phyloP scores from a whole-genome alignment of 2,797 vertebrate species.

The Eospalax fontanierii region DNA sequence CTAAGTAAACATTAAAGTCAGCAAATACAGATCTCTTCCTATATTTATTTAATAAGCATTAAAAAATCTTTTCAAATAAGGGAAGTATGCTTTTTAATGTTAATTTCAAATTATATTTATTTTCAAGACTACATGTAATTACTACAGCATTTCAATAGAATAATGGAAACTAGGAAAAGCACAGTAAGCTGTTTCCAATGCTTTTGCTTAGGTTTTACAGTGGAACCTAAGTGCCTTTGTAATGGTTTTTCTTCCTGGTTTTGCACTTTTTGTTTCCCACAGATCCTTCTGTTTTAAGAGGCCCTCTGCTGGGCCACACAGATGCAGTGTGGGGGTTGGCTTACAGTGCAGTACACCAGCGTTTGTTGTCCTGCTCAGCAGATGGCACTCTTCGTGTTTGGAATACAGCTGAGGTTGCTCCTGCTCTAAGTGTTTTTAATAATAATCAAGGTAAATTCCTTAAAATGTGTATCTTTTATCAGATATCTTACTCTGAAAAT shows the following conservation, averaged over 20 bases:
- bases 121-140: conserved; percentile 57
- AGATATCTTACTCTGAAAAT: conserved; percentile 32
- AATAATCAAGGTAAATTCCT: conserved; percentile 94
- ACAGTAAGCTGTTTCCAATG: background rate
- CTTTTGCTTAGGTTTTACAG: background rate
- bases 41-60: conserved; percentile 51
- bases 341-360: conserved; percentile 96
- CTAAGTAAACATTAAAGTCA: conserved; percentile 56
- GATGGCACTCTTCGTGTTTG: conserved; percentile 97
- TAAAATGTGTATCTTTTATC: background rate
- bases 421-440: conserved; percentile 95
- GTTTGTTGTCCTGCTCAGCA: conserved; percentile 97
- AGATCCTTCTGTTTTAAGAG: conserved; percentile 97
- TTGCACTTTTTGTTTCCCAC: conserved; percentile 66
- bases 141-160: conserved; percentile 49
- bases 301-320: conserved; percentile 95
- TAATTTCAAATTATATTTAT: conserved; percentile 48
- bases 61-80: conserved; percentile 22
- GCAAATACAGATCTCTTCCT: background rate
- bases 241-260: conserved; percentile 30
- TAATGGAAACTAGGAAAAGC: background rate
- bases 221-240: conserved; percentile 5
- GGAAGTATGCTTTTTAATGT: conserved; percentile 19
- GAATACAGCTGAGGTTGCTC: conserved; percentile 94
- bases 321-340: conserved; percentile 98